A percentile compares a stretch with the other conserved stretches of the same genome.
Evolutionary conservation across 2,797 vertebrate genomes (phyloP).

Genomic region (Limnodromus scolopaceus): DNA sequence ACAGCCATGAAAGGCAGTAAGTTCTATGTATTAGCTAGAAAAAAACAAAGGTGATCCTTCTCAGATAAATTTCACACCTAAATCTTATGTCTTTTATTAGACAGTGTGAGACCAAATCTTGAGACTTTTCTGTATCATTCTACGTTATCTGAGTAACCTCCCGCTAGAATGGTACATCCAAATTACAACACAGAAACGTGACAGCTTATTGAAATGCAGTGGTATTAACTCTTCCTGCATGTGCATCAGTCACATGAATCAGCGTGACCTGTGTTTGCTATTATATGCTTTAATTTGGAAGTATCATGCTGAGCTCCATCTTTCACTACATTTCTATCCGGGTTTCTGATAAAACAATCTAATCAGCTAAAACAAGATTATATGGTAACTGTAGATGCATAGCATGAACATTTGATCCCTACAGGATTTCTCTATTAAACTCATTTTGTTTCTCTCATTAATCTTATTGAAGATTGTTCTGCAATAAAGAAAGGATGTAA

Average conservation of each 20-base stretch:
- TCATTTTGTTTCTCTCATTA: conserved; percentile 38
- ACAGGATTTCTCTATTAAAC: conserved; percentile 17
- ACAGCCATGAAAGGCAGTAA: neutral
- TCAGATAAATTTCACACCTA: neutral
- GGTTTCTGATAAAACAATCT: conserved; percentile 18
- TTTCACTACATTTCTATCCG: neutral
- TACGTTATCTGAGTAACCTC: neutral
- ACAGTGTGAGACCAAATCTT: neutral
- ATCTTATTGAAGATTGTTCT: conserved; percentile 31
- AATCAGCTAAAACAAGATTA: conserved; percentile 42
- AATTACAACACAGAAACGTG: neutral
- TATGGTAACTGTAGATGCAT: neutral
- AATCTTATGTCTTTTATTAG: neutral
- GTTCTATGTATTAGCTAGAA: neutral
- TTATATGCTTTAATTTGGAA: neutral
- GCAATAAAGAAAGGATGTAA: conserved; percentile 13
- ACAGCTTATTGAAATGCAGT: neutral
- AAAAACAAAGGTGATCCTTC: neutral
- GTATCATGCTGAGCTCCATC: neutral
- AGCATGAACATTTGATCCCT: conserved; percentile 6
- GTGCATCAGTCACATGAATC: neutral
- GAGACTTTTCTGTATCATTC: neutral
- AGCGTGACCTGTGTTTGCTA: neutral
- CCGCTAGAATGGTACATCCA: neutral
- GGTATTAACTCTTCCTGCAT: conserved; percentile 4